Conservation (phyloP, 1,140 invertebrate species). For the Battus philenor region DNA sequence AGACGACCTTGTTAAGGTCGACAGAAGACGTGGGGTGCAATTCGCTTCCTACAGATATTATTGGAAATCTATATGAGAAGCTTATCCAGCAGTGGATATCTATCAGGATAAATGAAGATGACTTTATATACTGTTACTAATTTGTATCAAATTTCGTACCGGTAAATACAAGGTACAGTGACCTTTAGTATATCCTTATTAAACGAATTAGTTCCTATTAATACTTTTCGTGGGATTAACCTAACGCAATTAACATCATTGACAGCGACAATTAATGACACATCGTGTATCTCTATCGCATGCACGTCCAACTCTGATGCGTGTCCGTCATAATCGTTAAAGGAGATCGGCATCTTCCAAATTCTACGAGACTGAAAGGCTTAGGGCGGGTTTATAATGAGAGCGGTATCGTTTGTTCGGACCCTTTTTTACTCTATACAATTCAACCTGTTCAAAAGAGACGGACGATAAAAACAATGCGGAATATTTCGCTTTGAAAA, state of each 20-base stretch:
- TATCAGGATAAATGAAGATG: too few relatives aligned
- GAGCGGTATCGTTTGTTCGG: slow-evolving; percentile 17
- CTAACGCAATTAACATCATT: neutral
- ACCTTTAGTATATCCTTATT: too few relatives aligned
- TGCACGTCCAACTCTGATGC: slow-evolving; percentile 9
- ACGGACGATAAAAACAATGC: slow-evolving; percentile 11
- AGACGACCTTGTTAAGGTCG: too few relatives aligned
- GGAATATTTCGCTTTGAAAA: neutral
- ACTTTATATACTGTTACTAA: too few relatives aligned
- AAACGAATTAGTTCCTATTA: too few relatives aligned
- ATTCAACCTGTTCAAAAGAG: slow-evolving; percentile 17
- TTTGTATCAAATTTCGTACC: too few relatives aligned
- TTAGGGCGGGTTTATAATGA: slow-evolving; percentile 20
- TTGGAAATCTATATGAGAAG: too few relatives aligned
- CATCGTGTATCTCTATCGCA: slow-evolving; percentile 9
- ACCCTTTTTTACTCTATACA: slow-evolving; percentile 13
- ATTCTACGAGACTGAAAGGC: slow-evolving; percentile 20
- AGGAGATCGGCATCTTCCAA: slow-evolving; percentile 31
- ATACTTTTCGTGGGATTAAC: too few relatives aligned
- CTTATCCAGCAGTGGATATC: too few relatives aligned
- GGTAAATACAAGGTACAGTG: too few relatives aligned
- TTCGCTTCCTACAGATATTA: too few relatives aligned
- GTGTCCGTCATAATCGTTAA: slow-evolving; percentile 31
- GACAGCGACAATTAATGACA: neutral
- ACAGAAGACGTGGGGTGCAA: too few relatives aligned